Evolutionary conservation across 2,888 invertebrate species (phyloP).

Genomic region (Trichopoda pennipes): DNA sequence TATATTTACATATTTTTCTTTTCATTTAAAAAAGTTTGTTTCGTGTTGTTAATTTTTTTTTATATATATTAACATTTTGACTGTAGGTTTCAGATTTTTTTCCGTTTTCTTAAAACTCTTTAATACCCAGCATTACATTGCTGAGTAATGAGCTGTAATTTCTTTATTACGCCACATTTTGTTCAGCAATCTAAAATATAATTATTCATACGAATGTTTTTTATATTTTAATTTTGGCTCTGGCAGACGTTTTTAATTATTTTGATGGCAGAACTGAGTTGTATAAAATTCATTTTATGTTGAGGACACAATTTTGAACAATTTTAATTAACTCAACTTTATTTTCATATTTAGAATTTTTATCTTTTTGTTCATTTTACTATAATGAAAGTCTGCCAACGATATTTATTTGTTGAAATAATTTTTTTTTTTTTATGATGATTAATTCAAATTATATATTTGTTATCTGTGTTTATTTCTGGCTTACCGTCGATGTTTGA

Average conservation of each 20-base stretch:
- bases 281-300: background rate
- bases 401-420: background rate
- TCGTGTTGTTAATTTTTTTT: background rate
- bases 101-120: background rate
- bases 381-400: background rate
- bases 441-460: background rate
- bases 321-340: constrained; percentile 40
- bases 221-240: constrained; percentile 2
- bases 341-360: background rate
- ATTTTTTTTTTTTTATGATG: background rate
- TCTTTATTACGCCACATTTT: constrained; percentile 39
- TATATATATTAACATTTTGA: background rate
- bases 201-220: constrained; percentile 37
- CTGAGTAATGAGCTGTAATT: constrained; percentile 48
- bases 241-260: background rate
- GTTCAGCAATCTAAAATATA: constrained; percentile 26
- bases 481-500: no score
- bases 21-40: background rate
- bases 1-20: no score
- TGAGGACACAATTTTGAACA: background rate
- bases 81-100: background rate
- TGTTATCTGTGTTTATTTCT: no score
- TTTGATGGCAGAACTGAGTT: background rate
- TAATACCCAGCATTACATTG: background rate
- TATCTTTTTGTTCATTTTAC: background rate